Conservation (phyloP, 2,113 vertebrate species). For the Dicentrarchus labrax region DNA sequence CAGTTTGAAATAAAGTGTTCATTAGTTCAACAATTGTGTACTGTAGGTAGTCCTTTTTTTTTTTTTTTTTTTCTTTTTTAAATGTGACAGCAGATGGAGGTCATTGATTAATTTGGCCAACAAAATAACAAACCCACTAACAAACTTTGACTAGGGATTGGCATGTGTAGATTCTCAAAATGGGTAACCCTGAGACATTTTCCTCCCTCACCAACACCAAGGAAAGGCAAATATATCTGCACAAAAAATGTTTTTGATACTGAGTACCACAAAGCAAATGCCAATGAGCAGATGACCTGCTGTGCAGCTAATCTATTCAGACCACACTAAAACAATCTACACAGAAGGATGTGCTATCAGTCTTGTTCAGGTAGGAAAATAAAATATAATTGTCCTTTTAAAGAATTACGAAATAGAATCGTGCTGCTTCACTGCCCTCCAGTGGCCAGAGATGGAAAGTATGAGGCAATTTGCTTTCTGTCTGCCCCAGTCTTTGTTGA, state of each 20-base stretch:
- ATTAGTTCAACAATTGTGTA: constrained; percentile 2
- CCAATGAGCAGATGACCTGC: neutral
- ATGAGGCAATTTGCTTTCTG: too few species aligned
- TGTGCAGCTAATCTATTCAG: neutral
- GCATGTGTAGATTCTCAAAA: neutral
- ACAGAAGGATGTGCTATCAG: neutral
- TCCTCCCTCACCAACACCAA: too few species aligned
- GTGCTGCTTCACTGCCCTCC: constrained; percentile 34
- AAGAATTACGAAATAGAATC: neutral
- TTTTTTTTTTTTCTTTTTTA: neutral
- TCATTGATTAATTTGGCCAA: neutral
- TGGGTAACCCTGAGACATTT: neutral
- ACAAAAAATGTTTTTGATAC: neutral
- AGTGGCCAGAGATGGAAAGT: constrained; percentile 24
- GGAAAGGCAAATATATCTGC: neutral
- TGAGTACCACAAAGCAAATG: neutral
- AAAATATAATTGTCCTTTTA: neutral
- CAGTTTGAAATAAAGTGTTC: constrained; percentile 66
- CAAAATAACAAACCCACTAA: neutral
- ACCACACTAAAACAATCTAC: neutral
- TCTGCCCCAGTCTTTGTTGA: too few species aligned
- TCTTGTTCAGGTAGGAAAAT: neutral
- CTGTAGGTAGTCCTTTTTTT: neutral
- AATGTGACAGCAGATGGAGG: neutral
- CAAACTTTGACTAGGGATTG: neutral